A percentile compares a stretch with the other conserved stretches of the same genome.
These are phyloP conservation scores for Drosophila eugracilis DNA, from an alignment of 1,140 invertebrate species.

Conservation along the genomic window DNA sequence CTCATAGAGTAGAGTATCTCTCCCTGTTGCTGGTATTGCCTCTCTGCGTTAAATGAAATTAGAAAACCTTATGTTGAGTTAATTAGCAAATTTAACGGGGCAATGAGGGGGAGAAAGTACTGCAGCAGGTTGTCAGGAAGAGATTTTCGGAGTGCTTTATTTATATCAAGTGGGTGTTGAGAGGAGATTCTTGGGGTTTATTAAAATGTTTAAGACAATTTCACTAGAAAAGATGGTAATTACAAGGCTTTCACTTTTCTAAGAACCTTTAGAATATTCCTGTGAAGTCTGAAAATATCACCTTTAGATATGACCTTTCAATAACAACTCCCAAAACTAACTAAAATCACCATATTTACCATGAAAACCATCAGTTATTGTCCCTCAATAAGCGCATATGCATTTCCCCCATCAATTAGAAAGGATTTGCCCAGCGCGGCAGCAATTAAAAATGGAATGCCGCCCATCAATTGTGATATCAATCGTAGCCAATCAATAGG, in stretches of 20 bases:
- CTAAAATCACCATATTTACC: neutral
- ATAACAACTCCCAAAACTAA: neutral
- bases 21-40: slow-evolving; percentile 19
- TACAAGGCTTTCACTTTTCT: too few species aligned
- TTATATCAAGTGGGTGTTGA: neutral
- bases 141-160: neutral
- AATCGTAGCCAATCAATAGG: slow-evolving; percentile 54
- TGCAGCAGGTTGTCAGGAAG: neutral
- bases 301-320: neutral
- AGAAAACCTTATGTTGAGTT: slow-evolving; percentile 82
- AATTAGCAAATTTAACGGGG: slow-evolving; percentile 74
- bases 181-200: neutral
- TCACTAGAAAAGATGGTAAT: too few species aligned
- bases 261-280: too few species aligned
- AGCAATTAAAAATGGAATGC: slow-evolving; percentile 59
- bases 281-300: too few species aligned
- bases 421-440: slow-evolving; percentile 31
- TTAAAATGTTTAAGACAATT: neutral
- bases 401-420: slow-evolving; percentile 22
- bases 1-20: neutral
- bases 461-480: slow-evolving; percentile 62
- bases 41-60: slow-evolving; percentile 80
- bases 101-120: slow-evolving; percentile 5
- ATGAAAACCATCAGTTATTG: neutral
- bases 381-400: neutral